Base-by-base conservation (phyloP, 2,888 invertebrate species). In the Onchidella celtica region DNA sequence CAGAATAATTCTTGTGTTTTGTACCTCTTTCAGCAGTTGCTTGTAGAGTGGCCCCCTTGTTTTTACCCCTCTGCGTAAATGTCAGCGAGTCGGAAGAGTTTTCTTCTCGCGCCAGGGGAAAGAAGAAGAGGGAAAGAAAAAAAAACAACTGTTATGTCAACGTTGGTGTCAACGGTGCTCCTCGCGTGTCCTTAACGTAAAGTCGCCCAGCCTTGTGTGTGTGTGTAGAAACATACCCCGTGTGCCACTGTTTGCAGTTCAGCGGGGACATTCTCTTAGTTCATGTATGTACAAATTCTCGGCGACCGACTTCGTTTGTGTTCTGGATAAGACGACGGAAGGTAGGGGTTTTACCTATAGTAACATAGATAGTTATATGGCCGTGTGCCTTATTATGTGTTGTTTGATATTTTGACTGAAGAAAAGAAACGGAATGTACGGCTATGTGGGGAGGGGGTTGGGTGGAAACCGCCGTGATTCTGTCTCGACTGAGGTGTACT, bases 221-320 rank as follows among this genome's bases (percentile, higher is more conserved):
- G 21, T 61, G 61, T 61, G n/a, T n/a, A 21, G 61, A n/a, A n/a
- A 6, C 4, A n/a, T 4, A n/a, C 61, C 61, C 61, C 61, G 73
- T 73, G 73, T 59, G 24, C 27, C 36, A 34, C n/a, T 57, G 57
- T 32, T 38, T 70, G 57, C 32, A 40, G 55, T 55, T 59, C 57
- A 57, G 14, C 4, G 38, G 38, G 69, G 38, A 38, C 34, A 38
- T 17, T 61, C n/a, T 17, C 27, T n/a, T 61, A 47, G 17, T 47
- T n/a, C n/a, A n/a, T n/a, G 17, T 17, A 47, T 47, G 47, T 11
- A 47, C 47, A 47, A 47, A 47, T 47, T 47, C 47, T 11, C 9
- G 47, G 47, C 47, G 47, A 6, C 47, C 47, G 47, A 11, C 17
- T 47, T 17, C 6, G 47, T 17, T 6, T 47, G 47, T 47, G 47